Conservation (phyloP, 53 echinoderm and acorn worm species). For the Actinopyga echinites region DNA sequence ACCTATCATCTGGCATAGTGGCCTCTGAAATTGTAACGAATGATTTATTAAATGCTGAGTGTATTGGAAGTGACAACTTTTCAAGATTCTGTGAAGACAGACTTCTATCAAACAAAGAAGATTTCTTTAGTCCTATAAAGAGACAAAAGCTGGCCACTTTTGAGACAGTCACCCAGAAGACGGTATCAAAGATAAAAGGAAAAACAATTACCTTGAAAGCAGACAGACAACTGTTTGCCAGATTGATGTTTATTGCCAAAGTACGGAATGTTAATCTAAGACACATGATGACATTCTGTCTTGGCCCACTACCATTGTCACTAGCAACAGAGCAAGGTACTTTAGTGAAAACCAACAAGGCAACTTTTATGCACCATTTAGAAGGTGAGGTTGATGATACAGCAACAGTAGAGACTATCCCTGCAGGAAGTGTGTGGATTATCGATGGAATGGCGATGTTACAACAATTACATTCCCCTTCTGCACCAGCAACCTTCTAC, state of each 20-base stretch:
- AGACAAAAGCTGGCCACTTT: slow-evolving; percentile 14
- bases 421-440: slow-evolving; percentile 43
- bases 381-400: background rate
- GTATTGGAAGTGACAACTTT: slow-evolving; percentile 13
- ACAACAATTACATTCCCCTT: slow-evolving; percentile 31
- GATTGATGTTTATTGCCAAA: slow-evolving; percentile 50
- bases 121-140: background rate
- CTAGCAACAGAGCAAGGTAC: slow-evolving; percentile 49
- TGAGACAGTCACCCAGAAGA: background rate
- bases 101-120: background rate
- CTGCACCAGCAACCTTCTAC: slow-evolving; percentile 25
- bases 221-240: slow-evolving; percentile 34
- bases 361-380: slow-evolving; percentile 47
- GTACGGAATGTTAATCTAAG: slow-evolving; percentile 21
- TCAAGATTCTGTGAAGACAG: background rate
- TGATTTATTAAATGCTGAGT: background rate
- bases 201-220: slow-evolving; percentile 17
- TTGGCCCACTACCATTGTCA: slow-evolving; percentile 50
- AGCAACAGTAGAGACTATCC: background rate
- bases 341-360: slow-evolving; percentile 51
- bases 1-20: slow-evolving; percentile 32
- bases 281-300: slow-evolving; percentile 43
- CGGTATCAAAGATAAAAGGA: background rate
- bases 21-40: slow-evolving; percentile 17
- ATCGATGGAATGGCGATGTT: slow-evolving; percentile 62